Base-by-base conservation (phyloP, 2,888 invertebrate species). In the Litoditis marina region DNA sequence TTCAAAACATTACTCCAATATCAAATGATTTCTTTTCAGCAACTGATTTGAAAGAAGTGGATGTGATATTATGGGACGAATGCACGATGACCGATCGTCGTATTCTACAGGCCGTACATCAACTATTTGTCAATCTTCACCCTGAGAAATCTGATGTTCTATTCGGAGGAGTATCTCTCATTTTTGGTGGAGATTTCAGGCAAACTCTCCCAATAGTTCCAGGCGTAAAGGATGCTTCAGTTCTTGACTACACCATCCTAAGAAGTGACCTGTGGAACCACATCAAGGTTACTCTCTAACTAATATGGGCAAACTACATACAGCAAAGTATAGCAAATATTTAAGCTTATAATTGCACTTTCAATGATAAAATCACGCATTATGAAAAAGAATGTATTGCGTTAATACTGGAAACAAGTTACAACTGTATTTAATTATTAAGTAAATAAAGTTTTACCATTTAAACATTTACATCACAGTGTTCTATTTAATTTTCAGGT, bases 41-140 rank as follows among this genome's bases (percentile, higher is more conserved):
- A 30, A 11, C 16, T n/a, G 30, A 19, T n/a, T 22, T 60, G 27
- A 6, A 32, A 3, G 16, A 53, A 8, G 31, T 30, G 16, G 36
- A 54, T 22, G 50, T 49, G 11, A 16, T 61, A 19, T 34, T 61
- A 13, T 61, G 55, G 55, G 54, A 61, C 30, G 47, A 54, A 25
- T 32, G 49, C 13, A 16, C 46, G 6, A 61, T 61, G 61, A 61
- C 47, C 25, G 61, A 61, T 27, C 3, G 49, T 2, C 31, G 61
- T 5, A 54, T 61, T 31, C 42, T 28, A 19, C 19, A 46, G n/a
- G 4, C 22, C 5, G 54, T 61, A 1, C 22, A 44, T 44, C n/a
- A 25, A 19, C 39, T 59, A 8, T 16, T 39, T 6, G 25, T 6
- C 27, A 27, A 31, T 13, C 47, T 57, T 19, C 57, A 57, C 22